Base-by-base conservation (phyloP, 2,888 invertebrate genomes). In the Polydesmus complanatus region DNA sequence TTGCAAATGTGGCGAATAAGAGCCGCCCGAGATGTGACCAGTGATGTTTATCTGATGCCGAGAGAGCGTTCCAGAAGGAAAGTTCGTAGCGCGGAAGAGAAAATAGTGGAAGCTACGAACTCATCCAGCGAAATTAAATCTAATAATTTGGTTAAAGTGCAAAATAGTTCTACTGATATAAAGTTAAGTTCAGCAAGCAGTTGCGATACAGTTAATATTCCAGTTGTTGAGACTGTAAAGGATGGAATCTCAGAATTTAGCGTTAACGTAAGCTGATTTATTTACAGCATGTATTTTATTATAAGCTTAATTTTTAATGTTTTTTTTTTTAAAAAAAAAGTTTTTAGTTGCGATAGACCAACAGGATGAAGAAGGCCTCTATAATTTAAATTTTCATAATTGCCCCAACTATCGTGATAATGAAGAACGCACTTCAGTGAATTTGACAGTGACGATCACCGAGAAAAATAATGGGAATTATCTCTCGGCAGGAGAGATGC, bases 401-500 rank as follows among this genome's bases (percentile, higher is more conserved):
- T 98, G 97, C 74, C 87, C 86, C 25, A 73, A 73, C 63, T 73
- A 74, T 66, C 68, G 68, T 47, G 66, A 68, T 27, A 67, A 68
- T 26, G 63, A 64, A 8, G 56, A 60, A 1, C 61, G 64, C 23
- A 63, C 82, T 0, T 70, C 78, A 26, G 76, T 86, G 51, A 84
- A 85, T 68, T 85, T 88, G 68, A 79, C 83, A 71, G 88, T 88
- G 65, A 83, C 86, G 72, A 87, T 97, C 65, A 85, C 85, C 67
- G 93, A 94, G 73, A 91, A 93, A 70, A 66, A 64, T 22, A 80
- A 80, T 57, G 83, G 83, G 47, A 94, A 89, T 73, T 96, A 83
- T 70, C 75, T 97, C 47, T 94, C 95, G 1, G 96, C 95, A 0
- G 96, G 96, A 0, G 93, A 96, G 75, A 93, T 96, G 83, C 95